Conservation (phyloP, 2,113 vertebrate genomes). For the Ailurus styani region DNA sequence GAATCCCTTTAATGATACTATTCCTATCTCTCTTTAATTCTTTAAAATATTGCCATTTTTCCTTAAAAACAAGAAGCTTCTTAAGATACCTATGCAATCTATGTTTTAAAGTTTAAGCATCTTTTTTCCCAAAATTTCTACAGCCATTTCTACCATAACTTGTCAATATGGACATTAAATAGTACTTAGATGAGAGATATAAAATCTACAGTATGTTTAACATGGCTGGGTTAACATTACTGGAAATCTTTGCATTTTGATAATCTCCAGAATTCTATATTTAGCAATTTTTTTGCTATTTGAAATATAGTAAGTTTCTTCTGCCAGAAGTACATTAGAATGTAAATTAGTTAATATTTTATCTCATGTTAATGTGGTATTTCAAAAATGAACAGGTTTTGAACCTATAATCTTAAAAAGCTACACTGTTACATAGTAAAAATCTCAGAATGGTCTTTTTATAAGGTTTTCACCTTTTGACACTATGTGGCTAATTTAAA, state of each 20-base stretch:
- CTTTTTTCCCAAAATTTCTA: not conserved
- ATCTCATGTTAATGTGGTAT: slow-evolving; percentile 23
- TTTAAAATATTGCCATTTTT: not conserved
- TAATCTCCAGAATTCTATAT: not conserved
- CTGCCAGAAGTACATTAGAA: slow-evolving; percentile 31
- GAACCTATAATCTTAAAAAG: slow-evolving; percentile 24
- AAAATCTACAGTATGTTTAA: slow-evolving; percentile 22
- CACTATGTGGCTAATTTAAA: not conserved
- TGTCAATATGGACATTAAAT: not conserved
- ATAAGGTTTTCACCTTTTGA: not conserved
- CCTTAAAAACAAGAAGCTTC: not conserved
- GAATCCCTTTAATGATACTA: not conserved
- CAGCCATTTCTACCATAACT: not conserved
- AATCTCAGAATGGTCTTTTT: not conserved
- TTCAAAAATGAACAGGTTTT: slow-evolving; percentile 31
- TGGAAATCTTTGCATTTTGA: slow-evolving; percentile 52
- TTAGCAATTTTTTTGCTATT: slow-evolving; percentile 1
- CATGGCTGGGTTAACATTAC: not conserved
- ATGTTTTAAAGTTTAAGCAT: not conserved
- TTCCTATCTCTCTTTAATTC: not conserved
- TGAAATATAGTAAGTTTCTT: slow-evolving; percentile 53
- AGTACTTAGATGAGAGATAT: not conserved
- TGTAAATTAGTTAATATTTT: slow-evolving; percentile 58
- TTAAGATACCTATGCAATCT: not conserved
- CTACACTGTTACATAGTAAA: not conserved